Evolutionary conservation across 1,140 invertebrate species (phyloP).

Genomic region (Drosophila melanogaster): DNA sequence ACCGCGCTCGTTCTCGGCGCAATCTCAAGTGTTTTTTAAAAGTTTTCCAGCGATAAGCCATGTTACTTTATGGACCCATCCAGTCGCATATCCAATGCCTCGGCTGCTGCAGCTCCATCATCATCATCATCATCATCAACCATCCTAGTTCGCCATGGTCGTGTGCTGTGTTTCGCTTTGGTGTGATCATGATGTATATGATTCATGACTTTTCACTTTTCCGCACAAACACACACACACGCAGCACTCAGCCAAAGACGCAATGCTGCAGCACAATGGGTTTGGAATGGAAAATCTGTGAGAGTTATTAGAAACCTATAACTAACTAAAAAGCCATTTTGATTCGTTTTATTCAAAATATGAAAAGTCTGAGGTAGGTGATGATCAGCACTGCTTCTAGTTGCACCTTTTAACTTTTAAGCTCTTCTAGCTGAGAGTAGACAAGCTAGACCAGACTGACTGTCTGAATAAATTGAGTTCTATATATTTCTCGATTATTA

Average conservation of each 20-base stretch:
- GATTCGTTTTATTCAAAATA: neutral
- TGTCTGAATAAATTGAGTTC: too few species aligned
- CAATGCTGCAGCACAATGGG: conserved; percentile 53
- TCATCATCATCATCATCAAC: conserved; percentile 18
- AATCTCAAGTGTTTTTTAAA: conserved; percentile 81
- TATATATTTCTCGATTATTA: too few species aligned
- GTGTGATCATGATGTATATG: conserved; percentile 76
- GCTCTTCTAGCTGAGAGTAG: too few species aligned
- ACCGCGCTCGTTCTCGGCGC: conserved; percentile 57
- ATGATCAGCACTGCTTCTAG: too few species aligned
- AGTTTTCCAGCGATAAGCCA: conserved; percentile 80
- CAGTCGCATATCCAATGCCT: conserved; percentile 54
- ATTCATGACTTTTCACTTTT: conserved; percentile 82
- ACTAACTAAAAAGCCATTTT: neutral
- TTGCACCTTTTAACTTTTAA: too few species aligned
- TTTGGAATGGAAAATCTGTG: neutral
- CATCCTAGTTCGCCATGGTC: conserved; percentile 61
- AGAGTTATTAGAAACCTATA: neutral
- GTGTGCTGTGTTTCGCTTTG: conserved; percentile 44
- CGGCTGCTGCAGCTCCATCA: conserved; percentile 20
- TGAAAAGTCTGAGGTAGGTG: too few species aligned
- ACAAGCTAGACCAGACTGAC: too few species aligned
- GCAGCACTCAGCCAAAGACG: conserved; percentile 1
- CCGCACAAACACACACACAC: conserved; percentile 39
- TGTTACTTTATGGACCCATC: conserved; percentile 74